Evolutionary conservation across 2,888 invertebrate species (phyloP).

Genomic region (Eupeodes latifasciatus): DNA sequence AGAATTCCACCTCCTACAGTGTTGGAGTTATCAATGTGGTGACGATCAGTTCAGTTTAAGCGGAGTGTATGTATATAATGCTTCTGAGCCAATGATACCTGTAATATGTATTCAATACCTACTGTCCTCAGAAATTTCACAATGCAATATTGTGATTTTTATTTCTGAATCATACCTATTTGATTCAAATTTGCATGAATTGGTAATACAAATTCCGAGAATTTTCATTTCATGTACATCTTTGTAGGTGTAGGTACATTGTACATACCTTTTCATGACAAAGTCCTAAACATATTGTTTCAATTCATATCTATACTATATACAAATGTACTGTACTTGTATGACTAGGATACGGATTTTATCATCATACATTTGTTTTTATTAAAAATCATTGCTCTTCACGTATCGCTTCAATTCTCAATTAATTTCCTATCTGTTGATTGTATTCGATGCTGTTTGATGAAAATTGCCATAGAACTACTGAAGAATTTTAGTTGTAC

Average conservation of each 20-base stretch:
- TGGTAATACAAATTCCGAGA: background rate
- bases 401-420: conserved; percentile 1
- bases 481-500: background rate
- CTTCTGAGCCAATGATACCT: no score
- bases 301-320: no score
- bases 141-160: background rate
- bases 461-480: conserved; percentile 1
- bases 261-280: no score
- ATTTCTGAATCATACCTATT: background rate
- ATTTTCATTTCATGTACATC: background rate
- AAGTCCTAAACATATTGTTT: no score
- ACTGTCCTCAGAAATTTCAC: no score
- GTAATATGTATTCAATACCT: no score
- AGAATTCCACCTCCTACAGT: no score
- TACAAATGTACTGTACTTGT: no score
- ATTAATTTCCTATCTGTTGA: conserved; percentile 18
- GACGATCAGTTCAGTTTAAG: no score
- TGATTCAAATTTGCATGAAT: background rate
- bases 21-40: no score
- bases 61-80: no score
- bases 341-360: no score
- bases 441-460: conserved; percentile 15
- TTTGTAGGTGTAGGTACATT: background rate
- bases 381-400: background rate
- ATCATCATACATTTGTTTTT: background rate